phyloP scores from a whole-genome alignment of 2,797 vertebrate species.

The Anniella stebbinsi region DNA sequence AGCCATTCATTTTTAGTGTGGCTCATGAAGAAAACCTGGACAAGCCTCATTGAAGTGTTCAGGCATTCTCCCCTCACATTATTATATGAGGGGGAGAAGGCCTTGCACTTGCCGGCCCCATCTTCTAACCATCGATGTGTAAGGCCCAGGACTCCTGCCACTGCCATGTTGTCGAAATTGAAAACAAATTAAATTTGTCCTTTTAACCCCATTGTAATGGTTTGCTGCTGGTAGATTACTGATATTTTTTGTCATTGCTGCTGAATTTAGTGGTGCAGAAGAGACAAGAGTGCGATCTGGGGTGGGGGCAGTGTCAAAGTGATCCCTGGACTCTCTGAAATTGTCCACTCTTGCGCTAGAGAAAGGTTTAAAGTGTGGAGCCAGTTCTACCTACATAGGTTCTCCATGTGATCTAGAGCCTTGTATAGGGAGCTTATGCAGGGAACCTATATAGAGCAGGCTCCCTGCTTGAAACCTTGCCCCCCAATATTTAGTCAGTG shows the following conservation, averaged over 20 bases:
- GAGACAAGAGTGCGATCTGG: no score
- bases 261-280: no score
- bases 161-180: no score
- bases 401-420: neutral
- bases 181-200: no score
- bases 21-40: neutral
- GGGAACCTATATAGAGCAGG: neutral
- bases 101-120: neutral
- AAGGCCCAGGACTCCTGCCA: no score
- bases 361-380: neutral
- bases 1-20: neutral
- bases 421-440: neutral
- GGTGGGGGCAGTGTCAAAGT: no score
- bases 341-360: neutral
- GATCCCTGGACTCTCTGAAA: no score
- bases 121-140: neutral
- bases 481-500: neutral
- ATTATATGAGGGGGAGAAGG: neutral
- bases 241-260: no score
- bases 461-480: neutral
- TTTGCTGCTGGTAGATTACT: no score
- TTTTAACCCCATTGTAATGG: no score
- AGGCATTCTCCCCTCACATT: neutral
- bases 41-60: neutral
- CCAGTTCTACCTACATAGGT: neutral